Evolutionary conservation across 2,797 vertebrate species (phyloP), one percentile per base, ranked within the genome.

Genomic region (Coranthus polyacanthus): DNA sequence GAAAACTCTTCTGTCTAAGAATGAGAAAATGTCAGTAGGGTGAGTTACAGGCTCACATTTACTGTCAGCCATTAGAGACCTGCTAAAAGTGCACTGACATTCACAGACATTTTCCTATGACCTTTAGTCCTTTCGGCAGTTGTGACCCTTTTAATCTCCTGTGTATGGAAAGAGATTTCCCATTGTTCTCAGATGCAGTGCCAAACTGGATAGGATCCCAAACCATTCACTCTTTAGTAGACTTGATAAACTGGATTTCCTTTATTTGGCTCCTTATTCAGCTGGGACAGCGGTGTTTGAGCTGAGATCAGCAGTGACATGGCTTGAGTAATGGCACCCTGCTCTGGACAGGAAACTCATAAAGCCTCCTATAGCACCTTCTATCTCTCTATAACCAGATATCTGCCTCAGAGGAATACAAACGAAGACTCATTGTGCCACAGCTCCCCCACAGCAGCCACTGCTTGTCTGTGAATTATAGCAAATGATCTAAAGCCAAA

Each of bases 331-430:
- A 85, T 85, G 73, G 59, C 49, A 15, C 59, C 36, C 37, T 16
- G 58, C 54, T 65, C 34, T 34, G 51, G 75, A 74, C 65, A 59
- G 51, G 70, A 77, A 81, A 65, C 62, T 79, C 79, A 82, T 79
- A 75, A 74, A 77, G 58, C 55, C 61, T 70, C 63, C 67, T 60
- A 43, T 32, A 45, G 67, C 46, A 45, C 46, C 63, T 70, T 57
- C 63, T 56, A 41, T 67, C 67, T 59, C 45, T 53, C 60, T 64
- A 49, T 76, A 73, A 59, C 50, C 36, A 66, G 37, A n/a, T 39
- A 59, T 56, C 12, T 49, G 68, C 42, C 76, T 24, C 45, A 53
- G 44, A 16, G 71, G 56, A 69, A 54, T 38, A 58, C 57, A 64
- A 70, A 75, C 52, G 24, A 47, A 57, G 50, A 42, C 9, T 68